Evolutionary conservation across 30 jellyfish, hydroid and myxozoan genomes (phyloP), one percentile per base, ranked within the genome.

Genomic region (Turritopsis dohrnii): DNA sequence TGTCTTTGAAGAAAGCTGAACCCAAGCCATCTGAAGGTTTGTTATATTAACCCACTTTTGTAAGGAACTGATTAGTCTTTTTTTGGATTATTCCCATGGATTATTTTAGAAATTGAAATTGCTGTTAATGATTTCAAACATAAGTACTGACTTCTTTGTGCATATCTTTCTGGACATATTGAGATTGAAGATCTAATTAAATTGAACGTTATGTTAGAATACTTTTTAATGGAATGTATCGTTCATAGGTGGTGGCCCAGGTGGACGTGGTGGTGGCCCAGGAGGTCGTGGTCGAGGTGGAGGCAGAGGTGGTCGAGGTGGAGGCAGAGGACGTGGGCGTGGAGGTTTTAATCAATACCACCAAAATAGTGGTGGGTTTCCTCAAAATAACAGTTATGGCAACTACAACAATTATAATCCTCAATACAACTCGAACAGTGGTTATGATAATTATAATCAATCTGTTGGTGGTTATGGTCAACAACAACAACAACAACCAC

Each of bases 301-400:
- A 20, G 90, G 96, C 26, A 85, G 90, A 17, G 84, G 98, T 0
- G 91, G 90, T 81, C 90, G 89, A 21, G 21, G 95, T 25, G 95
- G 96, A 52, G 93, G 96, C 1, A 89, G 98, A 52, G 73, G 95
- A 53, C 79, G 96, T 22, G 89, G 90, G 25, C 84, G 93, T 54
- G 84, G 81, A 20, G 31, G 65, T 18, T 71, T 28, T 24, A 30
- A 71, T 1, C 16, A 30, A 8, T 26, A 1, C 24, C 20, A 54
- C 20, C 41, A 71, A 19, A 71, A 53, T 82, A 25, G 23, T 22
- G 81, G 53, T 16, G 29, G 85, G 21, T 27, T 25, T 0, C 52
- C 29, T 66, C 28, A 71, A 24, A 82, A 66, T 72, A 74, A 29
- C 21, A 30, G 41, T 74, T 52, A 74, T n/a, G 83, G 83, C 17